phyloP scores from a whole-genome alignment of 92 coral and sea anemone genomes.

The Epizoanthus illoricatus region DNA sequence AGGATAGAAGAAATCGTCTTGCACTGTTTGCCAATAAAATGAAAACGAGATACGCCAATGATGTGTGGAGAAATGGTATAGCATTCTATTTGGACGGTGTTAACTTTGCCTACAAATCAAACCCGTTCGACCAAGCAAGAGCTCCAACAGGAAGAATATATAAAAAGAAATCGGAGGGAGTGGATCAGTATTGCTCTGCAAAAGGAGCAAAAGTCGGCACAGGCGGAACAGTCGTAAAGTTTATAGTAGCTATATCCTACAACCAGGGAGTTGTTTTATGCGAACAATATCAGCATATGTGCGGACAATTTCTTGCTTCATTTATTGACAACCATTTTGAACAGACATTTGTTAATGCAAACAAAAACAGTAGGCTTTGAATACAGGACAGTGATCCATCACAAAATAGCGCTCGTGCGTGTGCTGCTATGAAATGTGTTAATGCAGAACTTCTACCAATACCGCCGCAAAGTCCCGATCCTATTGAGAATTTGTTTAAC shows the following conservation, averaged over 20 bases:
- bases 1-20: background rate
- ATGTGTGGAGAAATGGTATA: background rate
- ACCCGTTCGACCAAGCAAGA: background rate
- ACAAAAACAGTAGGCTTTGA: conserved; percentile 3
- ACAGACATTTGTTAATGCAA: background rate
- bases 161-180: background rate
- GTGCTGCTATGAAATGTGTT: background rate
- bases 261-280: background rate
- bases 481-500: background rate
- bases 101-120: conserved; percentile 6
- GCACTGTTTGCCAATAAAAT: background rate
- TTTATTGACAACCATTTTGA: background rate
- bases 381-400: conserved; percentile 9
- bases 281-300: background rate
- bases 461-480: background rate
- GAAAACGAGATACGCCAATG: background rate
- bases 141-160: no score
- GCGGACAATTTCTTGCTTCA: background rate
- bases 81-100: conserved; percentile 9
- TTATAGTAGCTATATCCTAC: no score
- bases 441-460: background rate
- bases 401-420: conserved; percentile 6
- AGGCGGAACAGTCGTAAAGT: no score
- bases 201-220: conserved; percentile 15
- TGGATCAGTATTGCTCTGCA: background rate